A percentile compares a stretch with the other conserved stretches of the same genome.
phyloP scores from a whole-genome alignment of 2,113 vertebrate species.

The Aplodontia rufa region DNA sequence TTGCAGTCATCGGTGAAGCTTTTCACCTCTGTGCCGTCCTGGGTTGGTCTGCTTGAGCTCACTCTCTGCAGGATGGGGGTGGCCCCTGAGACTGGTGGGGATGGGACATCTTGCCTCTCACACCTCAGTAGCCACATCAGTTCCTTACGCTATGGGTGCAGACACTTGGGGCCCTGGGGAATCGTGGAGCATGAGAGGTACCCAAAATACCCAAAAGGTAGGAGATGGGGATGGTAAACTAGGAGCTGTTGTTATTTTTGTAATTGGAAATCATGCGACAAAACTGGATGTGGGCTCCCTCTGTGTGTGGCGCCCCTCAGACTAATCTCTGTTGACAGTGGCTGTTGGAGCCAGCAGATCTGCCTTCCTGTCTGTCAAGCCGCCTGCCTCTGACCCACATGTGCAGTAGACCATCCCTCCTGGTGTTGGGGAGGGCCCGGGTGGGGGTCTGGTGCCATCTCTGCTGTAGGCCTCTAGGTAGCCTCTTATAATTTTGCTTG shows the following conservation, averaged over 20 bases:
- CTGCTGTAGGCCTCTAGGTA: neutral
- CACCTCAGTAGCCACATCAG: no score
- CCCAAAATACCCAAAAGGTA: neutral
- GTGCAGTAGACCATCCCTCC: neutral
- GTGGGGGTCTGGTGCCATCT: neutral
- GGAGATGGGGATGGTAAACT: neutral
- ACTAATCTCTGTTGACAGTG: neutral
- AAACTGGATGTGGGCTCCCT: neutral
- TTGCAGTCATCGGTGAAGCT: neutral
- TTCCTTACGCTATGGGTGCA: neutral
- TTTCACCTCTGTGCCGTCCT: neutral
- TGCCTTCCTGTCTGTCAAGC: neutral
- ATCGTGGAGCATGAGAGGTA: neutral
- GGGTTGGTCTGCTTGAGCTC: neutral
- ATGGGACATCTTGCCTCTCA: neutral
- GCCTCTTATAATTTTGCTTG: neutral
- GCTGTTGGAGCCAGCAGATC: neutral
- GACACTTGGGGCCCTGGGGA: neutral
- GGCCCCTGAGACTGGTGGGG: neutral
- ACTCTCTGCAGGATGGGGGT: neutral
- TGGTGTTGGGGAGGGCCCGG: neutral
- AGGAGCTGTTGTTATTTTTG: neutral
- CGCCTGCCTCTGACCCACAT: no score
- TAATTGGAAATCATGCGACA: neutral
- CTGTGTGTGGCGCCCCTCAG: neutral